These are phyloP conservation scores for Diplolepis rosae DNA, from an alignment of 2,888 invertebrate genomes.

Conservation along the genomic window DNA sequence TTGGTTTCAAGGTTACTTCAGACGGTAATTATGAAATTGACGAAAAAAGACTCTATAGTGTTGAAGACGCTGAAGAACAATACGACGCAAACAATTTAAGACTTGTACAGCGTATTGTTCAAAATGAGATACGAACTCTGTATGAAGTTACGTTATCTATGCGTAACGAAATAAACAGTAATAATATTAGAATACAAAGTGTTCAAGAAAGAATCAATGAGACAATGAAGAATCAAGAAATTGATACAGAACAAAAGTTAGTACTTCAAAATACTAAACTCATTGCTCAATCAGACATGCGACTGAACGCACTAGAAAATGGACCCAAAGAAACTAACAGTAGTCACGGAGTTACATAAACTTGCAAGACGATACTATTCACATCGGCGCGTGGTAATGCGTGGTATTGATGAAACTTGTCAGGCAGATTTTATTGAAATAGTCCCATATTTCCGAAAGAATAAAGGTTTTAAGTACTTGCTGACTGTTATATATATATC, in stretches of 20 bases:
- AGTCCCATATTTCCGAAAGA: constrained; percentile 9
- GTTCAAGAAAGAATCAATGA: neutral
- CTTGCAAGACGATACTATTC: too few species aligned
- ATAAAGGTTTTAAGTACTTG: constrained; percentile 1
- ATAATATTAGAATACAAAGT: neutral
- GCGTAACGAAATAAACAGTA: neutral
- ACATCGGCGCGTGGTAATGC: too few species aligned
- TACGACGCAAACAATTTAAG: constrained; percentile 33
- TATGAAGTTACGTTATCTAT: neutral
- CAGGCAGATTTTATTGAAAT: constrained; percentile 11
- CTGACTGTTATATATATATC: neutral
- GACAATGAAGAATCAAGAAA: neutral
- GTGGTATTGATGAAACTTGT: too few species aligned
- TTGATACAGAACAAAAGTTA: too few species aligned
- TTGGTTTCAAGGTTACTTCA: constrained; percentile 38
- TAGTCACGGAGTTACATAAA: too few species aligned
- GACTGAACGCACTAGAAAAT: neutral
- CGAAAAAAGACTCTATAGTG: constrained; percentile 35
- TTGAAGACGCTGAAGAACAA: constrained; percentile 21
- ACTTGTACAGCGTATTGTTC: too few species aligned
- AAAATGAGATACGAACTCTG: too few species aligned
- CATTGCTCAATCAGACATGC: neutral
- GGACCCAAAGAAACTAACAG: too few species aligned
- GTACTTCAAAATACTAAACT: too few species aligned
- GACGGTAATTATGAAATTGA: constrained; percentile 37